Evolutionary conservation across 2,888 invertebrate species (phyloP).

Genomic region (Dynastes tityus): DNA sequence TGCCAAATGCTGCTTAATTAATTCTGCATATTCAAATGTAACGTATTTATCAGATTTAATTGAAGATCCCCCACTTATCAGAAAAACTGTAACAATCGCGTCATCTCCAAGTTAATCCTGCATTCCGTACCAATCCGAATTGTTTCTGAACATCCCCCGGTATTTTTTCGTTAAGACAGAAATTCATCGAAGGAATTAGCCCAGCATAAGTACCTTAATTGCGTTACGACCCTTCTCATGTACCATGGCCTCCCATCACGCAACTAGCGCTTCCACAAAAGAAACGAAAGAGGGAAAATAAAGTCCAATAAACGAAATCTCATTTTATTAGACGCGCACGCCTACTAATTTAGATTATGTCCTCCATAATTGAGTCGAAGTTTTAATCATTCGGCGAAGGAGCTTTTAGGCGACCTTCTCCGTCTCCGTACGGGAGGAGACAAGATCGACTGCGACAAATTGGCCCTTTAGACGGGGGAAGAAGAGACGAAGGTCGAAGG

Average conservation of each 20-base stretch:
- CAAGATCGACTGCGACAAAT: constrained; percentile 44
- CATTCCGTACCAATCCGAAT: too few species aligned
- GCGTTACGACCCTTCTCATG: constrained; percentile 5
- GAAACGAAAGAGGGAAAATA: constrained; percentile 25
- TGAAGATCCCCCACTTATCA: too few species aligned
- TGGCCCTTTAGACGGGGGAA: constrained; percentile 26
- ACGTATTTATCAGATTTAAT: too few species aligned
- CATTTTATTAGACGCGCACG: constrained; percentile 42
- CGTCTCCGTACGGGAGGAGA: constrained; percentile 10
- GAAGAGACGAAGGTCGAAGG: neutral
- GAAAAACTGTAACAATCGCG: too few species aligned
- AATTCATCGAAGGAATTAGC: constrained; percentile 38
- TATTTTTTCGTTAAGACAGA: neutral
- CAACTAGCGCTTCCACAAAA: neutral
- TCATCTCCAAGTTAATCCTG: too few species aligned
- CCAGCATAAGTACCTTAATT: constrained; percentile 29
- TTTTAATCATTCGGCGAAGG: constrained; percentile 34
- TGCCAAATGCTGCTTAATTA: too few species aligned
- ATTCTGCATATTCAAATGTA: too few species aligned
- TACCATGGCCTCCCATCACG: neutral
- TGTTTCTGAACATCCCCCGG: too few species aligned
- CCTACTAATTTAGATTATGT: constrained; percentile 47
- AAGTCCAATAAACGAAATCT: constrained; percentile 46
- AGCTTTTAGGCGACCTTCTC: constrained; percentile 24
- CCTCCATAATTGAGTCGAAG: constrained; percentile 45